These are phyloP conservation scores for Oryzias javanicus DNA, from an alignment of 2,113 vertebrate species.

Conservation along the genomic window DNA sequence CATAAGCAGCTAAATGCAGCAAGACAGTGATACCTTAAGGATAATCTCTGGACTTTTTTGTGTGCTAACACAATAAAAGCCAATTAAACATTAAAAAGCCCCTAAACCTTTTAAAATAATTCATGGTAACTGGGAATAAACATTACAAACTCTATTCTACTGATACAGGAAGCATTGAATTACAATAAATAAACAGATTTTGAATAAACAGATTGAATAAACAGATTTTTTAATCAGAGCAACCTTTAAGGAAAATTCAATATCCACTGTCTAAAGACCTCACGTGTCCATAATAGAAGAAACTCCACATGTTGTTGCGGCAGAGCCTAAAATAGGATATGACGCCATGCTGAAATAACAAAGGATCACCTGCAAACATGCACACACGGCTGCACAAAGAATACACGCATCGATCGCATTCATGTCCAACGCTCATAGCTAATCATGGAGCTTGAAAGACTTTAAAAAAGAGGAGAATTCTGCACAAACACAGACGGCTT, in stretches of 20 bases:
- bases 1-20: no score
- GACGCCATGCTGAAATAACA: constrained; percentile 46
- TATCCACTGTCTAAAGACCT: neutral
- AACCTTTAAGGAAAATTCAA: neutral
- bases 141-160: no score
- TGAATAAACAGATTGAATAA: no score
- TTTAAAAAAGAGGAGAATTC: constrained; percentile 41
- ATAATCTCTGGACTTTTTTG: no score
- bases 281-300: constrained; percentile 42
- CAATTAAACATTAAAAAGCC: no score
- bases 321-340: constrained; percentile 45
- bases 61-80: no score
- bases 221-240: neutral
- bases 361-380: neutral
- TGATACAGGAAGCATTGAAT: no score
- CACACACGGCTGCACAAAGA: neutral
- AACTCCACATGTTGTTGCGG: constrained; percentile 26
- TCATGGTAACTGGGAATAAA: no score
- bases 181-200: no score
- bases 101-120: no score
- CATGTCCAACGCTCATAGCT: constrained; percentile 49
- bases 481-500: constrained; percentile 12
- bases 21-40: no score
- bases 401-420: constrained; percentile 1
- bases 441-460: constrained; percentile 61